Evolutionary conservation across 1,140 invertebrate species (phyloP).

Genomic region (Drosophila nasuta): DNA sequence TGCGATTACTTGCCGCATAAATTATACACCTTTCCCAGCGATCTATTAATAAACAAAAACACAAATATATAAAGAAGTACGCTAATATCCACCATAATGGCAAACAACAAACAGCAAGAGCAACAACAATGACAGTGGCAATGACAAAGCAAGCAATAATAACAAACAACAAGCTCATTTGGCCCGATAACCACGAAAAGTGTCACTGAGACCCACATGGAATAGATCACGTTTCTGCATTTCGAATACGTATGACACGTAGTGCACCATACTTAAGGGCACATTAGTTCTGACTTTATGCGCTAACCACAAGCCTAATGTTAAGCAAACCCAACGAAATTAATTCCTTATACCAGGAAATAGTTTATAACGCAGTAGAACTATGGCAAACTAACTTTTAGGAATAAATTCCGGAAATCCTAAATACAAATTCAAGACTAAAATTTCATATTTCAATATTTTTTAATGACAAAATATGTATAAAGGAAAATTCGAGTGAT

Average conservation of each 20-base stretch:
- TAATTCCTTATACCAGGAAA: too few relatives aligned
- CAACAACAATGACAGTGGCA: slow-evolving; percentile 33
- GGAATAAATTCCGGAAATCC: too few relatives aligned
- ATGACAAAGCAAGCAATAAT: slow-evolving; percentile 53
- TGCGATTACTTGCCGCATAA: slow-evolving; percentile 27
- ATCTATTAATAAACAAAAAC: slow-evolving; percentile 51
- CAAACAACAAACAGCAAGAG: slow-evolving; percentile 33
- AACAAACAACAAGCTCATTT: slow-evolving; percentile 64
- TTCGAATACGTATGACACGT: slow-evolving; percentile 41
- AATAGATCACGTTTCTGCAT: slow-evolving; percentile 82
- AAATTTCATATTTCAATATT: too few relatives aligned
- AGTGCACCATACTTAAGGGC: slow-evolving; percentile 4
- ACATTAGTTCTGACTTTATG: slow-evolving; percentile 10
- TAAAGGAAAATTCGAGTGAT: too few relatives aligned
- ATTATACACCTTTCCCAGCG: slow-evolving; percentile 50
- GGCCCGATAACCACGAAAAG: slow-evolving; percentile 70
- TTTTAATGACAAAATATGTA: too few relatives aligned
- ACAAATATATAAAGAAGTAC: slow-evolving; percentile 27
- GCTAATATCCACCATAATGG: slow-evolving; percentile 14
- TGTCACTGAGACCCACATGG: slow-evolving; percentile 57
- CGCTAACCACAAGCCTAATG: too few relatives aligned
- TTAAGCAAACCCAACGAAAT: too few relatives aligned
- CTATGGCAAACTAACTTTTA: too few relatives aligned
- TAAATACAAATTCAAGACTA: too few relatives aligned
- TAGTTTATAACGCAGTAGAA: too few relatives aligned